A percentile compares a stretch with the other conserved stretches of the same genome.
Conservation (phyloP, 2,797 vertebrate genomes). For the Perodicticus potto region DNA sequence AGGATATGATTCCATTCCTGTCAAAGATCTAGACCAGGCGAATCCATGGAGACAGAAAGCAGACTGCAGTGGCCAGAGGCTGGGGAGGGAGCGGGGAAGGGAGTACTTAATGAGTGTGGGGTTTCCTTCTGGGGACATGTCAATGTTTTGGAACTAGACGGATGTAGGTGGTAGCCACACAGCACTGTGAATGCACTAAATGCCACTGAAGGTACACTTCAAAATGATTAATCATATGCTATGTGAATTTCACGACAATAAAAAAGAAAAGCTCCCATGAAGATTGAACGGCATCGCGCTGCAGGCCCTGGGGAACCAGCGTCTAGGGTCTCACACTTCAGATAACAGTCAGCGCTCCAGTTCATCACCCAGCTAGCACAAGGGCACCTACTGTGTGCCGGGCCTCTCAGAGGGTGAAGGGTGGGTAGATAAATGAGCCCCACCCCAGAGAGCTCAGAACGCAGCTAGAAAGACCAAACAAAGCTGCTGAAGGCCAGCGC, state of each 20-base stretch:
- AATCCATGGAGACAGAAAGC: background rate
- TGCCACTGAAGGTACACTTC: background rate
- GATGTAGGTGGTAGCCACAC: background rate
- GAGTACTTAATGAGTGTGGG: background rate
- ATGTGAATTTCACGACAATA: background rate
- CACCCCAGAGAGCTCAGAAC: background rate
- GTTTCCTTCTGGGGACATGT: background rate
- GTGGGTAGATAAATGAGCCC: too few relatives aligned
- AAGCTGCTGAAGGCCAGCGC: too few relatives aligned
- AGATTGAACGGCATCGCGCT: background rate
- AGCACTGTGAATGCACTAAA: background rate
- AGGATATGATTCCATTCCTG: background rate
- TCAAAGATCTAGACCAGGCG: background rate
- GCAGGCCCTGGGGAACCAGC: background rate
- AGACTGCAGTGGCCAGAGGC: background rate
- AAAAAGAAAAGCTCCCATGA: too few relatives aligned
- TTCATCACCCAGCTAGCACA: background rate
- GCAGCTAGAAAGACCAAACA: background rate
- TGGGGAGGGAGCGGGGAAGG: background rate
- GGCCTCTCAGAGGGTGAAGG: background rate
- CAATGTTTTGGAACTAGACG: background rate
- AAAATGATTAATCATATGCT: background rate
- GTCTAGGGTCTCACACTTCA: background rate
- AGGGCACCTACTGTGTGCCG: background rate
- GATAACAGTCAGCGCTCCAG: background rate